These are phyloP conservation scores for Thamnophis elegans DNA, from an alignment of 2,797 vertebrate species.

Conservation along the genomic window DNA sequence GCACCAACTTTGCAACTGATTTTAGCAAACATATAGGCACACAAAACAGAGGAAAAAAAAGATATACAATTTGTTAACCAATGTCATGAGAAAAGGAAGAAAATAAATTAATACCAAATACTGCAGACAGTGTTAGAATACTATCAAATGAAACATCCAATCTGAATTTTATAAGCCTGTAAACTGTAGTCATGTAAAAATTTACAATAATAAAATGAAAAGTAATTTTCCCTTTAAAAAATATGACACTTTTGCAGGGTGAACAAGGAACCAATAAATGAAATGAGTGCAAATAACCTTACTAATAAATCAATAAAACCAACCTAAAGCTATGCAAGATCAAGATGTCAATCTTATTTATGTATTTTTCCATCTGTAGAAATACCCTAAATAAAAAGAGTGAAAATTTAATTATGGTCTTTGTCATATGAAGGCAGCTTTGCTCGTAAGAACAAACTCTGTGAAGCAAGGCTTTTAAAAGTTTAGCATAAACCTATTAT, in stretches of 20 bases:
- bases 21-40: background rate
- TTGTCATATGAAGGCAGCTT: background rate
- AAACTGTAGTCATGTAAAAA: slow-evolving; percentile 6
- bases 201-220: slow-evolving; percentile 7
- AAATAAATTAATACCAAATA: background rate
- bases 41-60: background rate
- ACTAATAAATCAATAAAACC: background rate
- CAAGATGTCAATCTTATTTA: background rate
- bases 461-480: background rate
- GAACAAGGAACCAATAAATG: background rate
- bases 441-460: background rate
- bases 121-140: background rate
- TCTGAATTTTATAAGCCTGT: background rate
- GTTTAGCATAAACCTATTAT: background rate
- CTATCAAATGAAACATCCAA: background rate
- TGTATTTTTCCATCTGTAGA: background rate
- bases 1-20: background rate
- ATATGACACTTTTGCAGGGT: background rate
- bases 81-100: background rate
- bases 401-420: background rate
- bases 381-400: background rate
- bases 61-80: background rate
- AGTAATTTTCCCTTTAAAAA: background rate
- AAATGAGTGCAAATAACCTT: background rate
- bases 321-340: background rate